Evolutionary conservation across 2,888 invertebrate genomes (phyloP).

Genomic region (Electrophaes corylata): DNA sequence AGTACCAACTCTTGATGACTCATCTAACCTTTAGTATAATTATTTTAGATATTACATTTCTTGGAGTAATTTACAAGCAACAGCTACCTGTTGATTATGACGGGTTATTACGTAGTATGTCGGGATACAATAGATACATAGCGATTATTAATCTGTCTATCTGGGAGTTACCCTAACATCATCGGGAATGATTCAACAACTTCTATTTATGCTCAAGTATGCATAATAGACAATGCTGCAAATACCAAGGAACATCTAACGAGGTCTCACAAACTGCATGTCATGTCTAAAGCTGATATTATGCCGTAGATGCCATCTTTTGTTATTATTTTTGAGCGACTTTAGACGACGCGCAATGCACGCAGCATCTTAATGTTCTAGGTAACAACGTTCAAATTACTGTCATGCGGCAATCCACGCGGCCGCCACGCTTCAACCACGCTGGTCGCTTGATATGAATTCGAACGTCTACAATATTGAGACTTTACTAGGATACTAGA

Average conservation of each 20-base stretch:
- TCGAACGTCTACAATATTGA: too few relatives aligned
- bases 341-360: too few relatives aligned
- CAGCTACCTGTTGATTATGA: conserved; percentile 17
- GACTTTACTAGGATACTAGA: too few relatives aligned
- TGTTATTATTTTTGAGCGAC: conserved; percentile 25
- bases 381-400: too few relatives aligned
- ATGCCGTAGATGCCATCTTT: conserved; percentile 48
- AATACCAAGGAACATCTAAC: conserved; percentile 57
- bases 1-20: conserved; percentile 23
- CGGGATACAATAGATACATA: conserved; percentile 38
- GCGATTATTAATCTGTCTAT: conserved; percentile 19
- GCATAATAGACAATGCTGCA: conserved; percentile 63
- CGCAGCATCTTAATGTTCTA: too few relatives aligned
- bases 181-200: conserved; percentile 56
- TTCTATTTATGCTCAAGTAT: conserved; percentile 51
- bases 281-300: conserved; percentile 48
- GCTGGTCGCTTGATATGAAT: too few relatives aligned
- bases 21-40: conserved; percentile 5
- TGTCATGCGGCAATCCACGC: too few relatives aligned
- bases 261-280: conserved; percentile 49
- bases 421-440: too few relatives aligned
- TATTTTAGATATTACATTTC: conserved; percentile 22
- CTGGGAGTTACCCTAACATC: conserved; percentile 42
- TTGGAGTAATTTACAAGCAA: conserved; percentile 32
- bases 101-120: conserved; percentile 43